phyloP scores from a whole-genome alignment of 2,888 invertebrate genomes.

The Clitarchus hookeri region DNA sequence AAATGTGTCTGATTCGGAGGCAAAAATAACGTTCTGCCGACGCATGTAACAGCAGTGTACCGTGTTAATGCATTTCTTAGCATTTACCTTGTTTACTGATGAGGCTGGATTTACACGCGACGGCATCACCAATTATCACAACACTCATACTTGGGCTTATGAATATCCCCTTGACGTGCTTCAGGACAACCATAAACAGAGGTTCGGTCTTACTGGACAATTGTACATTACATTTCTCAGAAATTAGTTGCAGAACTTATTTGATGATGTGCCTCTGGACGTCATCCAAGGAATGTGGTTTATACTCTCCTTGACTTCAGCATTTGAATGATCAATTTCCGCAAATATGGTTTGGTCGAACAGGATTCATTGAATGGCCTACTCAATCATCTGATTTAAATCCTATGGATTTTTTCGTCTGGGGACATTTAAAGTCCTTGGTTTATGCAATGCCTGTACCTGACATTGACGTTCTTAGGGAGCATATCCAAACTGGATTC shows the following conservation, averaged over 20 bases:
- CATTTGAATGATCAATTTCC: not conserved
- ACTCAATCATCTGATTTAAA: not conserved
- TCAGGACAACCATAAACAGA: not conserved
- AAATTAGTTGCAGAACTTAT: not conserved
- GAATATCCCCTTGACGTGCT: not conserved
- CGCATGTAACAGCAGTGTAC: not conserved
- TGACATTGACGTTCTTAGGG: not conserved
- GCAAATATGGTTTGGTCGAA: not conserved
- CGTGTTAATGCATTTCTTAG: too few relatives aligned
- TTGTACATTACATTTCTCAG: not conserved
- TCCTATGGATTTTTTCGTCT: not conserved
- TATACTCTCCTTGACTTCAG: not conserved
- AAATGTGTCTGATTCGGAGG: not conserved
- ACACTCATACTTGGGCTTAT: not conserved
- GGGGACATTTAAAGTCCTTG: constrained; percentile 1
- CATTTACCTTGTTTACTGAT: too few relatives aligned
- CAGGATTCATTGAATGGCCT: not conserved
- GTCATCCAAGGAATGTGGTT: not conserved
- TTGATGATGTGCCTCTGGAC: too few relatives aligned
- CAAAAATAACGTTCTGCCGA: not conserved
- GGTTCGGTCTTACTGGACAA: not conserved
- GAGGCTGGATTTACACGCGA: not conserved
- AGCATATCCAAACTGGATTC: not conserved
- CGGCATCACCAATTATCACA: not conserved
- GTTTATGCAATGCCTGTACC: not conserved